These are phyloP conservation scores for Pollenia griseotomentosa DNA, from an alignment of 2,888 invertebrate genomes.

Conservation along the genomic window DNA sequence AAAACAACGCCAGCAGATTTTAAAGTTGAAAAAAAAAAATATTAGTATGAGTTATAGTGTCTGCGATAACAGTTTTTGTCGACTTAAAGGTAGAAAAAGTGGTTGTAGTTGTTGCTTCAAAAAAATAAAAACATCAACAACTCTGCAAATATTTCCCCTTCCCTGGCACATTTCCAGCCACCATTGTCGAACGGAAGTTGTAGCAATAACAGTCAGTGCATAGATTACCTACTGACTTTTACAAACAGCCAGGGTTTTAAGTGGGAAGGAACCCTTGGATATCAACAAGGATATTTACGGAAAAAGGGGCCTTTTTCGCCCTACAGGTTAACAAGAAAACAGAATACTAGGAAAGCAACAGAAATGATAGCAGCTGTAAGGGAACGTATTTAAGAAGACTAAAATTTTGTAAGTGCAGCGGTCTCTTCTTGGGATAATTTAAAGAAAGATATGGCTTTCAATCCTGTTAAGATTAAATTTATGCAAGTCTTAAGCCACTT, in stretches of 20 bases:
- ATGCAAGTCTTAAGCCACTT: no score
- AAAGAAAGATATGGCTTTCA: no score
- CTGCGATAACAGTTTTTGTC: not conserved
- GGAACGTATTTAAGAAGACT: no score
- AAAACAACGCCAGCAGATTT: constrained; percentile 8
- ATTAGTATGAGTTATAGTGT: not conserved
- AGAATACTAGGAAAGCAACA: no score
- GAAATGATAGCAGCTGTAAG: no score
- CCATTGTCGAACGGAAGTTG: constrained; percentile 18
- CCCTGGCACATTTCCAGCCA: not conserved
- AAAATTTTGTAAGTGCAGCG: no score
- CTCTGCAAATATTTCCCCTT: constrained; percentile 20
- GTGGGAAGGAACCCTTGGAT: not conserved
- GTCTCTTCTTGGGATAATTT: no score
- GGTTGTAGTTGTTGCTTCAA: constrained; percentile 30
- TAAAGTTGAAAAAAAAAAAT: not conserved
- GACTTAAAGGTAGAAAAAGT: not conserved
- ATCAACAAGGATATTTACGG: not conserved
- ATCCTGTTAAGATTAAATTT: no score
- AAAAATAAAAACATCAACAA: constrained; percentile 20
- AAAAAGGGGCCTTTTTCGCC: no score
- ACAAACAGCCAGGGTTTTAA: not conserved
- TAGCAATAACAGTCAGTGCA: constrained; percentile 9
- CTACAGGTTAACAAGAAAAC: no score
- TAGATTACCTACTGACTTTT: constrained; percentile 18